Percentiles rank a stretch among this genome's conserved stretches.
These are phyloP conservation scores for Eupithecia vulgata DNA, from an alignment of 2,888 invertebrate genomes.

Conservation along the genomic window DNA sequence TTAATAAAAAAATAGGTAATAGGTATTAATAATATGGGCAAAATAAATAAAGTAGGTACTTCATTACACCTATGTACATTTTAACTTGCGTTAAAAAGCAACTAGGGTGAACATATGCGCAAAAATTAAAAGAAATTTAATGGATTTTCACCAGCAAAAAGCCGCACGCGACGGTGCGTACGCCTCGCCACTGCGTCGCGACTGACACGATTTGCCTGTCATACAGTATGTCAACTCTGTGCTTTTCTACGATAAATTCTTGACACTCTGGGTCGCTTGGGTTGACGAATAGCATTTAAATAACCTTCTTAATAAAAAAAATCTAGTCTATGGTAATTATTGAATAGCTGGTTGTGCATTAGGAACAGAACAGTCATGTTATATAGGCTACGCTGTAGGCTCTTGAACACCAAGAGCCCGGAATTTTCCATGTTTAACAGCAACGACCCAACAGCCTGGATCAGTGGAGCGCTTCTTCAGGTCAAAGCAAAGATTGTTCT, in stretches of 20 bases:
- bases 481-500: background rate
- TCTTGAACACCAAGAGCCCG: background rate
- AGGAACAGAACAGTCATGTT: background rate
- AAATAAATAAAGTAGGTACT: background rate
- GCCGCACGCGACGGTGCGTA: constrained; percentile 42
- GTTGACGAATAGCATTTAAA: too few relatives aligned
- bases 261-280: background rate
- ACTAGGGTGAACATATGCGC: constrained; percentile 26
- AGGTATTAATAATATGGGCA: background rate
- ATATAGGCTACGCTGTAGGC: background rate
- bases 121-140: constrained; percentile 39
- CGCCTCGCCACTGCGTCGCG: constrained; percentile 37
- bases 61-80: background rate
- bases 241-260: background rate
- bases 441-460: background rate
- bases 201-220: constrained; percentile 10
- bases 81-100: constrained; percentile 5
- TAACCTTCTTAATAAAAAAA: too few relatives aligned
- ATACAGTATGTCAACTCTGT: constrained; percentile 14
- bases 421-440: background rate
- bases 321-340: too few relatives aligned
- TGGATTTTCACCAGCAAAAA: constrained; percentile 37
- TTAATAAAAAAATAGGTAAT: background rate
- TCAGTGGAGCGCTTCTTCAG: background rate
- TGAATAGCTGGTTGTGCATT: background rate